Base-by-base conservation (phyloP, 1,140 invertebrate species). In the Drosophila melanica region DNA sequence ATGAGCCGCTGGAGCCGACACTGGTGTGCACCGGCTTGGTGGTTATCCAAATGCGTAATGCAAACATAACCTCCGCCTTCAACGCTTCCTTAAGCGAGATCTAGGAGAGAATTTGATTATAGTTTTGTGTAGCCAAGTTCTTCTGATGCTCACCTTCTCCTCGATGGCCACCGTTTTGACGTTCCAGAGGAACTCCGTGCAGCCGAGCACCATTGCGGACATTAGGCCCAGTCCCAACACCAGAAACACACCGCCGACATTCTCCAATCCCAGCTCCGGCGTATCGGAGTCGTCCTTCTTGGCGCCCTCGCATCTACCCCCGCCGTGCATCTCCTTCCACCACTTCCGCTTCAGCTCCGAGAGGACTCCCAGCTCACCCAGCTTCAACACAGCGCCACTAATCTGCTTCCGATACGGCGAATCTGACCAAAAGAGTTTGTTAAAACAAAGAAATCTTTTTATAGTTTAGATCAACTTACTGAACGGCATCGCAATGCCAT, bases 341-440 rank as follows among this genome's bases (percentile, higher is more conserved):
- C 96, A 98, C 91, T 95, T 96, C 5, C 94, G 93, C 84, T 97
- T 97, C n/a, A 98, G 89, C 14, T 94, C 92, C 23, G 94, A 92
- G 3, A 98, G 85, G n/a, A 92, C 93, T 11, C 96, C 97, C 50
- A 94, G 93, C 92, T 98, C 97, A 84, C 97, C 96, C 8, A 98
- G 92, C 80, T 94, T 94, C 1, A 98, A 81, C 1, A 98, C 95
- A 4, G 95, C 94, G 30, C 93, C 93, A 75, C 94, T 96, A 18
- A 96, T 95, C n/a, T 93, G 89, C 0, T 94, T 95, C 41, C 95
- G 92, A 80, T 96, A 96, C 0, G 94, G 94, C 0, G 95, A 96
- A 93, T 95, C 95, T 96, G 39, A 12, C 8, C 1, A 16, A 5
- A 16, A 5, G 7, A 11, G n/a, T 23, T 12, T 2, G 48, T 30